These are phyloP conservation scores for Mus minutoides DNA, from an alignment of 2,797 vertebrate species.

Conservation along the genomic window DNA sequence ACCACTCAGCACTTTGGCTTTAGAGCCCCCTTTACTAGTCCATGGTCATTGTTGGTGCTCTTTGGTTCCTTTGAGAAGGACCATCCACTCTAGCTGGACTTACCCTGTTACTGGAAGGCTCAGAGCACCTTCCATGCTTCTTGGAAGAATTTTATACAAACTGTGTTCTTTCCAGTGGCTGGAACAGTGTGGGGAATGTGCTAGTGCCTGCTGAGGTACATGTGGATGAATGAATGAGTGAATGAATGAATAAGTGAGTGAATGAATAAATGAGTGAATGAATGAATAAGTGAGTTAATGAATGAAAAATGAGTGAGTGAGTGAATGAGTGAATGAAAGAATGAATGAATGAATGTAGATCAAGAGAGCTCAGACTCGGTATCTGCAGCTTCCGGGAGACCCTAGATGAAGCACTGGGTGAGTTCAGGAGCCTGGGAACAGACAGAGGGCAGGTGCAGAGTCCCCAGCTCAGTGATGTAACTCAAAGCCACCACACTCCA, in stretches of 20 bases:
- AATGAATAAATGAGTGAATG: too few relatives aligned
- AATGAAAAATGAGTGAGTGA: too few relatives aligned
- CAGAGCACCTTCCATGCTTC: neutral
- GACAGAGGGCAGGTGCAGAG: neutral
- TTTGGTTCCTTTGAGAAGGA: neutral
- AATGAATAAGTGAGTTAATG: too few relatives aligned
- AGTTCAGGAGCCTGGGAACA: neutral
- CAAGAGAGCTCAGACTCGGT: neutral
- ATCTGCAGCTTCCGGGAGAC: neutral
- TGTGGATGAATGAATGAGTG: neutral
- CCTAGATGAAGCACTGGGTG: neutral
- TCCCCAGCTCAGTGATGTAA: too few relatives aligned
- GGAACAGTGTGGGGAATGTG: accelerated
- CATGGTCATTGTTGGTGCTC: neutral
- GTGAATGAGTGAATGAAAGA: too few relatives aligned
- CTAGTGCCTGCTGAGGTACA: neutral
- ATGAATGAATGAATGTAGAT: too few relatives aligned
- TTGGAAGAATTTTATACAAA: neutral
- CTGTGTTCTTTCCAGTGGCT: neutral
- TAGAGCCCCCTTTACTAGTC: neutral
- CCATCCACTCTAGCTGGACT: neutral
- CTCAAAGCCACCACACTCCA: neutral
- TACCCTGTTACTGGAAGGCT: neutral
- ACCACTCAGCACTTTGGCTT: too few relatives aligned
- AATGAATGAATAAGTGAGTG: too few relatives aligned